phyloP scores from a whole-genome alignment of 2,113 vertebrate species.

The Lophotis ruficrista region DNA sequence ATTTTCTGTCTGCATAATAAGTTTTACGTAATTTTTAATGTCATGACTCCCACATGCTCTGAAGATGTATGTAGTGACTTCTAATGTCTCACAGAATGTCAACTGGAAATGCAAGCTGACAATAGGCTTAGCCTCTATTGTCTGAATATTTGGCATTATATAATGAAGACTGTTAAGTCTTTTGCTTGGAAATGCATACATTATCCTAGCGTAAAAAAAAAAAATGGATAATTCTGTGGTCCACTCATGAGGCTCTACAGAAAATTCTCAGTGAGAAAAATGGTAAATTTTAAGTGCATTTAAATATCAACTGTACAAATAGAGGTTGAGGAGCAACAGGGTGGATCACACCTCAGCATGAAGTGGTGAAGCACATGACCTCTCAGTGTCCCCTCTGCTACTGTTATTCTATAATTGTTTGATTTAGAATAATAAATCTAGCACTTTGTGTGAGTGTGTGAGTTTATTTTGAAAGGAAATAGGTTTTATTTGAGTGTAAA shows the following conservation, averaged over 20 bases:
- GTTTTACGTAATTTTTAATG: slow-evolving; percentile 67
- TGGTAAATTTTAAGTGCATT: not conserved
- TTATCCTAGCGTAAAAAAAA: not conserved
- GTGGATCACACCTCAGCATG: not conserved
- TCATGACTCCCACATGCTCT: slow-evolving; percentile 43
- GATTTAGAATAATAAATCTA: not conserved
- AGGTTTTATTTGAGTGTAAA: not conserved
- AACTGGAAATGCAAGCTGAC: slow-evolving; percentile 16
- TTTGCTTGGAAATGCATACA: not conserved
- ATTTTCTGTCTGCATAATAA: slow-evolving; percentile 64
- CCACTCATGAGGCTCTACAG: not conserved
- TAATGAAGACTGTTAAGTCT: not conserved
- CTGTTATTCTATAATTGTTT: not conserved
- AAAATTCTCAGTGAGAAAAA: not conserved
- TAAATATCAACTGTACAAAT: not conserved
- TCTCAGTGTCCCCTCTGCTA: not conserved
- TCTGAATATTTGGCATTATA: slow-evolving; percentile 36
- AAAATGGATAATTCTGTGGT: not conserved
- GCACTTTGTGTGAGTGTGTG: too few relatives aligned
- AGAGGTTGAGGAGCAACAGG: not conserved
- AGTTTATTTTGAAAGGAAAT: not conserved
- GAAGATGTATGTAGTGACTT: slow-evolving; percentile 46
- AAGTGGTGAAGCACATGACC: not conserved
- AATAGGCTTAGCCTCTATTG: slow-evolving; percentile 32
- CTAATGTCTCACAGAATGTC: slow-evolving; percentile 33